Evolutionary conservation across 2,113 vertebrate species (phyloP).

Genomic region (Xyliphius kryptos): DNA sequence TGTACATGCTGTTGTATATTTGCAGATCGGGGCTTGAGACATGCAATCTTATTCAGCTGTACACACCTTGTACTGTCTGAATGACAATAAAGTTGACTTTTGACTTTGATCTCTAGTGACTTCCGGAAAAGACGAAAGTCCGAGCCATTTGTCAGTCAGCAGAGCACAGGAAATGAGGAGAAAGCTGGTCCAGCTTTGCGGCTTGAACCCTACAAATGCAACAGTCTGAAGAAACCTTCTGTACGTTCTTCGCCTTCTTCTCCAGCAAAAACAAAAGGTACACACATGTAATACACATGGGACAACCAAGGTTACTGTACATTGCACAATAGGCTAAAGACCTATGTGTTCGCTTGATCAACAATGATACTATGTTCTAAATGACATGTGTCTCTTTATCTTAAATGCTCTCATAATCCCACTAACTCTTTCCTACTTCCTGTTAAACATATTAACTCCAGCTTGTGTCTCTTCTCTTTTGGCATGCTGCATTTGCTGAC

Average conservation of each 20-base stretch:
- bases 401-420: slow-evolving; percentile 11
- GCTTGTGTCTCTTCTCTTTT: slow-evolving; percentile 75
- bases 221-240: slow-evolving; percentile 73
- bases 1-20: too few relatives aligned
- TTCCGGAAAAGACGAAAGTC: slow-evolving; percentile 95
- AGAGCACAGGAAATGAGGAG: slow-evolving; percentile 61
- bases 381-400: slow-evolving; percentile 53
- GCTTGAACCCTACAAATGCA: slow-evolving; percentile 65
- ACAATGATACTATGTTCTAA: too few relatives aligned
- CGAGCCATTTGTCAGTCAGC: slow-evolving; percentile 79
- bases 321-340: too few relatives aligned
- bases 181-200: slow-evolving; percentile 57
- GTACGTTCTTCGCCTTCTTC: slow-evolving; percentile 89
- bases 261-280: slow-evolving; percentile 91
- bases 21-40: too few relatives aligned
- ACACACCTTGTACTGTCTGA: too few relatives aligned
- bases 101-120: slow-evolving; percentile 81
- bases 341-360: too few relatives aligned
- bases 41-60: too few relatives aligned
- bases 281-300: too few relatives aligned
- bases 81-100: too few relatives aligned
- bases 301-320: too few relatives aligned
- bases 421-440: slow-evolving; percentile 49
- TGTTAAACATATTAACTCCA: slow-evolving; percentile 75
- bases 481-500: slow-evolving; percentile 85